These are phyloP conservation scores for Tiliacea citrago DNA, from an alignment of 2,888 invertebrate genomes.

Conservation along the genomic window DNA sequence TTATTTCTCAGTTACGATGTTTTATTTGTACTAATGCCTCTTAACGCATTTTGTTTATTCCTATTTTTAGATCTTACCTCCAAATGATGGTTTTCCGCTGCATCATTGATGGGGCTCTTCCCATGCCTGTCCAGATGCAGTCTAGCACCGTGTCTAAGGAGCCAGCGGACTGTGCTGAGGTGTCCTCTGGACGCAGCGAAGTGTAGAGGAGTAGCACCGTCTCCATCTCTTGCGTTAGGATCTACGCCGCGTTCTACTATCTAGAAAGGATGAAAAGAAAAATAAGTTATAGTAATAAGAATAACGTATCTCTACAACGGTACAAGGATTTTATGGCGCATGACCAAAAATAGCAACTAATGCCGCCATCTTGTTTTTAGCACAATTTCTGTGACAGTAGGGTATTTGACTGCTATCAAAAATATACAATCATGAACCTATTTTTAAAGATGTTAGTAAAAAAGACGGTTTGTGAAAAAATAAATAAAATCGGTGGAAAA, in stretches of 20 bases:
- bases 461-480: no score
- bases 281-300: neutral
- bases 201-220: constrained; percentile 97
- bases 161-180: constrained; percentile 95
- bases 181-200: constrained; percentile 97
- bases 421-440: no score
- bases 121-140: constrained; percentile 96
- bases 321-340: neutral
- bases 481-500: no score
- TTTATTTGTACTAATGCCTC: no score
- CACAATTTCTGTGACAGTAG: neutral
- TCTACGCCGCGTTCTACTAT: constrained; percentile 96
- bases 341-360: neutral
- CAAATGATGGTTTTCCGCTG: constrained; percentile 97
- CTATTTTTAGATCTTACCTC: constrained; percentile 90
- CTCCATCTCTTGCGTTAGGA: constrained; percentile 96
- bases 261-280: constrained; percentile 81
- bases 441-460: no score
- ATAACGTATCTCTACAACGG: no score
- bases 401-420: no score
- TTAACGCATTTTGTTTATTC: no score
- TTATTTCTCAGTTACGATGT: no score
- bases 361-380: neutral
- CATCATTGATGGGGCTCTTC: constrained; percentile 97
- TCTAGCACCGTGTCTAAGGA: constrained; percentile 95